These are phyloP conservation scores for Sipha flava DNA, from an alignment of 1,140 invertebrate genomes.

Conservation along the genomic window DNA sequence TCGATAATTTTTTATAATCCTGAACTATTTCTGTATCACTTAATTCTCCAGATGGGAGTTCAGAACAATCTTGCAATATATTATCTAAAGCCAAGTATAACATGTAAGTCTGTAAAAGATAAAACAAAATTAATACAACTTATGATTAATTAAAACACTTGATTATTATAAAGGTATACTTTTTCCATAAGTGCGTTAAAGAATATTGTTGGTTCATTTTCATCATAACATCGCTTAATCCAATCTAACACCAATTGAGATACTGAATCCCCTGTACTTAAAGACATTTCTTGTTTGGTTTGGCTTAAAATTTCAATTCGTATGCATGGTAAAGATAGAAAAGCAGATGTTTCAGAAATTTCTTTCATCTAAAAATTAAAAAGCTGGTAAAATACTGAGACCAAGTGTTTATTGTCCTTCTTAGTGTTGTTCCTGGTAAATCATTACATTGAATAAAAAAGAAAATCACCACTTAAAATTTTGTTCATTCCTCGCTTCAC, in stretches of 20 bases:
- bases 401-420: no score
- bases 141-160: not conserved
- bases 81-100: conserved; percentile 66
- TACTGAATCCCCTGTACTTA: conserved; percentile 52
- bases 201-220: not conserved
- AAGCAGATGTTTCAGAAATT: conserved; percentile 50
- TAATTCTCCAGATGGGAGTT: conserved; percentile 57
- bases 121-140: conserved; percentile 36
- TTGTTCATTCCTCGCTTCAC: no score
- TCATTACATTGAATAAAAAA: no score
- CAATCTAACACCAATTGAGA: conserved; percentile 60
- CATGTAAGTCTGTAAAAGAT: conserved; percentile 71
- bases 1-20: conserved; percentile 67
- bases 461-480: no score
- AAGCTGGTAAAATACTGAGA: no score
- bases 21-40: conserved; percentile 68
- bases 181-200: conserved; percentile 21
- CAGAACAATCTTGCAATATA: conserved; percentile 67
- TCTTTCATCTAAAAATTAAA: conserved; percentile 35
- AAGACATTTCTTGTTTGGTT: conserved; percentile 53
- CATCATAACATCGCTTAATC: conserved; percentile 44
- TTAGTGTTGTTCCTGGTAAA: no score
- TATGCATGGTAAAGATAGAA: conserved; percentile 55
- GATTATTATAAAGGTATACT: conserved; percentile 5
- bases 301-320: conserved; percentile 59